Conservation (phyloP, 2,797 vertebrate species). For the Mastacembelus armatus region DNA sequence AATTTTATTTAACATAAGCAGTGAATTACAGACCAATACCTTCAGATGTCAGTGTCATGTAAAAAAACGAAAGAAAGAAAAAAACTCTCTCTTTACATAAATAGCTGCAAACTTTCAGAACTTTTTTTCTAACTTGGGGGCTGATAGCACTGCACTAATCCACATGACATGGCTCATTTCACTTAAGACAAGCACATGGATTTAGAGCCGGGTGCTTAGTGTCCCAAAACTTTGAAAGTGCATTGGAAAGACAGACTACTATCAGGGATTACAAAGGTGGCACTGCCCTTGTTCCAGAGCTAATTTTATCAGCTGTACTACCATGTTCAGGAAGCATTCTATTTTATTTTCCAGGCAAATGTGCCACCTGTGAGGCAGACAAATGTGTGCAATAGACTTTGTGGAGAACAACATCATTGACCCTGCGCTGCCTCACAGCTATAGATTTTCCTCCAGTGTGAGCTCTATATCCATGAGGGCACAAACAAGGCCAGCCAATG, state of each 20-base stretch:
- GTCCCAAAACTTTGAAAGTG: slow-evolving; percentile 61
- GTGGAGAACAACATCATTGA: slow-evolving; percentile 78
- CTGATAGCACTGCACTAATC: slow-evolving; percentile 12
- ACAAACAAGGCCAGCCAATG: slow-evolving; percentile 61
- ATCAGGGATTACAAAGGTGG: slow-evolving; percentile 67
- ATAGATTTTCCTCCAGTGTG: slow-evolving; percentile 68
- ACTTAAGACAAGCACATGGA: slow-evolving; percentile 52
- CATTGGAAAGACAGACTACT: slow-evolving; percentile 56
- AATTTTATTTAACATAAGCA: neutral
- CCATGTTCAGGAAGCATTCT: slow-evolving; percentile 66
- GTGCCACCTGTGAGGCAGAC: slow-evolving; percentile 74
- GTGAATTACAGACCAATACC: neutral
- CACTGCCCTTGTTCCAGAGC: slow-evolving; percentile 74
- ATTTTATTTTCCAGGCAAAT: slow-evolving; percentile 72
- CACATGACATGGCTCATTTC: slow-evolving; percentile 50
- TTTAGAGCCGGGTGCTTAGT: slow-evolving; percentile 37
- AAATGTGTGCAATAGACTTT: slow-evolving; percentile 74
- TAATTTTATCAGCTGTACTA: slow-evolving; percentile 79
- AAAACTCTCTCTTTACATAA: neutral
- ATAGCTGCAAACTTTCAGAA: slow-evolving; percentile 35
- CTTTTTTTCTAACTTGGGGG: slow-evolving; percentile 17
- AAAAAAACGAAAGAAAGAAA: neutral
- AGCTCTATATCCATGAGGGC: slow-evolving; percentile 60
- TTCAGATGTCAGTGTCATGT: neutral
- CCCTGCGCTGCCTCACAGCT: slow-evolving; percentile 64